A percentile compares a stretch with the other conserved stretches of the same genome.
phyloP scores from a whole-genome alignment of 2,113 vertebrate genomes.

The Sinocyclocheilus grahami region DNA sequence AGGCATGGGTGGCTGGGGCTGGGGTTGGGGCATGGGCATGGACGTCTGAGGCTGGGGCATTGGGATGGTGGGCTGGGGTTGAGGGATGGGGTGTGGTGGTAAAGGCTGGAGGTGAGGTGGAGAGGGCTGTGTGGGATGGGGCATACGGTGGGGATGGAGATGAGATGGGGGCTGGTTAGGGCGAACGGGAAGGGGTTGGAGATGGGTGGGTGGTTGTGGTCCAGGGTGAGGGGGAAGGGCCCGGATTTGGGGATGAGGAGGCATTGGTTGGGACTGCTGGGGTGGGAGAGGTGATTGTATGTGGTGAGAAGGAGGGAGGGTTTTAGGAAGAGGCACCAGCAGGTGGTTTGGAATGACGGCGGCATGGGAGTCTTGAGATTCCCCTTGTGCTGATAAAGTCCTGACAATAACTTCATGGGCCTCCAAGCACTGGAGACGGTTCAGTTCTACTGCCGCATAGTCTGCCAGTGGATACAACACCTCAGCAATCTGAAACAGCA shows the following conservation, averaged over 20 bases:
- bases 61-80: constrained; percentile 38
- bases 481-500: constrained; percentile 84
- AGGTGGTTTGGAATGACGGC: constrained; percentile 86
- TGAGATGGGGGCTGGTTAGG: constrained; percentile 44
- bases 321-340: constrained; percentile 84
- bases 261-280: constrained; percentile 74
- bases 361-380: constrained; percentile 85
- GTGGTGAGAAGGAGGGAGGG: constrained; percentile 72
- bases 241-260: constrained; percentile 69
- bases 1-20: constrained; percentile 33
- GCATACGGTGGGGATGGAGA: constrained; percentile 45
- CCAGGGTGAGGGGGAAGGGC: constrained; percentile 68
- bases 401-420: constrained; percentile 86
- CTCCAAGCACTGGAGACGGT: constrained; percentile 84
- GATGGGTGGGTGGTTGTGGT: constrained; percentile 68
- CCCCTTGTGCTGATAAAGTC: constrained; percentile 91
- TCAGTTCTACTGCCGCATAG: constrained; percentile 79
- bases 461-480: constrained; percentile 86
- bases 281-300: constrained; percentile 63
- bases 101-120: constrained; percentile 49
- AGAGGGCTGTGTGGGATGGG: constrained; percentile 63
- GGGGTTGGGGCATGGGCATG: constrained; percentile 17
- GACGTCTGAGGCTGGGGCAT: constrained; percentile 44
- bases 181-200: constrained; percentile 66
- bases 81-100: constrained; percentile 43